Percentiles rank a stretch among this genome's conserved stretches.
Conservation (phyloP, 2,797 vertebrate species). For the Kryptopterus vitreolus region DNA sequence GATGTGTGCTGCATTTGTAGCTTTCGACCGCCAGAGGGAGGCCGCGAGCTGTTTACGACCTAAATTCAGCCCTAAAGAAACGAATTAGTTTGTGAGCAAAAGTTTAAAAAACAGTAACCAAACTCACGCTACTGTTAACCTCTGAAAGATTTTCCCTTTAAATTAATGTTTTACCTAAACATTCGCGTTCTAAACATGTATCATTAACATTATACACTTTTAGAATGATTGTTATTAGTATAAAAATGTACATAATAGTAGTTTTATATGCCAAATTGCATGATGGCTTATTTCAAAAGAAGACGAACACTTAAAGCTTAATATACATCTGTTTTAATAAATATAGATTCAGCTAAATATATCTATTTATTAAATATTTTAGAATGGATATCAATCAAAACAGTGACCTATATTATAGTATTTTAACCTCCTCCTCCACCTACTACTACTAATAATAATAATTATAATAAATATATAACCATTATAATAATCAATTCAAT, state of each 20-base stretch:
- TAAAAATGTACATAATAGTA: neutral
- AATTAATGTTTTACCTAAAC: neutral
- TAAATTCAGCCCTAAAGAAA: neutral
- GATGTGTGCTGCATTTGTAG: neutral
- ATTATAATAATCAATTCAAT: neutral
- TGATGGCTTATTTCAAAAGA: neutral
- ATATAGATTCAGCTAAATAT: too few species aligned
- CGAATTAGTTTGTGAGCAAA: neutral
- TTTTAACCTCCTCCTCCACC: neutral
- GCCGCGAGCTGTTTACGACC: conserved; percentile 9
- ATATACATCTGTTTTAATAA: neutral
- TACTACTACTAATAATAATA: neutral
- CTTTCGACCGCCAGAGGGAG: neutral
- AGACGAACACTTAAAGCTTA: neutral
- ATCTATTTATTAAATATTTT: neutral
- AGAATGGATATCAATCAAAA: neutral
- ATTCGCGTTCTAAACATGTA: neutral
- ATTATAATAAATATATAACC: neutral
- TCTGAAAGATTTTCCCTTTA: neutral
- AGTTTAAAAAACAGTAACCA: neutral
- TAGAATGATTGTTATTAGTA: neutral
- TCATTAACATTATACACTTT: neutral
- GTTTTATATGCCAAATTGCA: neutral
- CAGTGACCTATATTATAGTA: neutral
- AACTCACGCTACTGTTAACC: neutral